Base-by-base conservation (phyloP, 2,113 vertebrate species). In the Prinia subflava region DNA sequence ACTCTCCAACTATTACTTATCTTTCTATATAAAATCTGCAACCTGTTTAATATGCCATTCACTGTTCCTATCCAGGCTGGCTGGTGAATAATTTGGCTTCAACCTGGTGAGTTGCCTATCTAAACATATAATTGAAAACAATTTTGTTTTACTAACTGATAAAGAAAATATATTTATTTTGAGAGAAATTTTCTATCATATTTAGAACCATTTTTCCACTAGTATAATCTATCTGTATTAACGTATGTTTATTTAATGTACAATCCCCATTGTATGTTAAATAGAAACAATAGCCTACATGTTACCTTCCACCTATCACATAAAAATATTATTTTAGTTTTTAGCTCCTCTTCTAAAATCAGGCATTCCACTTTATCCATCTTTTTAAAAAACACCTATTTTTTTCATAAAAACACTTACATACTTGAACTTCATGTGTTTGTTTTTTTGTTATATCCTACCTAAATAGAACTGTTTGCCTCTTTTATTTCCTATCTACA, bases 41-140 rank as follows among this genome's bases (percentile, higher is more conserved):
- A 76, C 20, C 56, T 92, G 39, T 83, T 94, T 89, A 84, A 70
- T 67, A 92, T 84, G 87, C 46, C 71, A 86, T 31, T 90, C 79
- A 94, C 69, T 75, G 77, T 47, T 84, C 44, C 39, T 25, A 81
- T 59, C 21, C 30, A 67, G 80, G 47, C 57, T 87, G 49, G 53
- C 23, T 64, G 21, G 56, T 79, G 27, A 94, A 82, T 87, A 94
- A 96, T 89, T 89, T 82, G 85, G 33, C 56, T 83, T 89, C 53
- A 70, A 70, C 63, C 63, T 0, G 1, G 63, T 16, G 3, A 87
- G 6, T n/a, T 35, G 50, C 57, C 62, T 82, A 91, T 55, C 16
- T 37, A 23, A 87, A 52, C 27, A 47, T 41, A 35, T 53, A 80
- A 86, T 62, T 92, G 62, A 83, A 70, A 89, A 63, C 10, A 71